These are phyloP conservation scores for Odontothrips loti DNA, from an alignment of 2,888 invertebrate genomes.

Conservation along the genomic window DNA sequence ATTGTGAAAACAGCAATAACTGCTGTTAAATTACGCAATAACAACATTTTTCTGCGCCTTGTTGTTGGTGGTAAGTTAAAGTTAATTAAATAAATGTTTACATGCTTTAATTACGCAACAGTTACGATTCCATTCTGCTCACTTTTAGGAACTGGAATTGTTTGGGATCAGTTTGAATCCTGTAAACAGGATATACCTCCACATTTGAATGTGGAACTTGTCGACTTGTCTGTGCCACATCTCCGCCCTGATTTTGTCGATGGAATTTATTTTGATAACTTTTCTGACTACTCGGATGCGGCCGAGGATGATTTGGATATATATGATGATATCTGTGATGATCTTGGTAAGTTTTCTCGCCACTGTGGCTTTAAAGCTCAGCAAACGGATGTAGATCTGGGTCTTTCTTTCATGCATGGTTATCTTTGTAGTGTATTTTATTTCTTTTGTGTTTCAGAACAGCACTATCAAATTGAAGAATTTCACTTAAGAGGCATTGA, in stretches of 20 bases:
- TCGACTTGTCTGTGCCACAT: background rate
- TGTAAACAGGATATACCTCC: background rate
- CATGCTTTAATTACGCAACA: no score
- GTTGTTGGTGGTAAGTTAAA: background rate
- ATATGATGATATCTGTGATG: conserved; percentile 17
- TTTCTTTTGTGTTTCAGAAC: background rate
- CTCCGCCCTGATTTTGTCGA: conserved; percentile 7
- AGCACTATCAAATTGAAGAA: no score
- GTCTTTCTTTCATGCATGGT: background rate
- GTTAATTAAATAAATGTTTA: background rate
- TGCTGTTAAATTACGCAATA: conserved; percentile 4
- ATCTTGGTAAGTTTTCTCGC: background rate
- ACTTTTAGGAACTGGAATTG: background rate
- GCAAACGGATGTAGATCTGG: no score
- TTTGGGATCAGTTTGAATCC: background rate
- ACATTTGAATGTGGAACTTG: background rate
- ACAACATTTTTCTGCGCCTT: background rate
- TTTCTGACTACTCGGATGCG: background rate
- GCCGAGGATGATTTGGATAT: background rate
- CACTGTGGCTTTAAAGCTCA: no score
- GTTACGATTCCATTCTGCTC: background rate
- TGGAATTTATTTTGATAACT: conserved; percentile 18
- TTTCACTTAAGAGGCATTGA: no score
- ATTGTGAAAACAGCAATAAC: conserved; percentile 10
- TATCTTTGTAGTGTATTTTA: background rate